These are phyloP conservation scores for Teinopalpus imperialis DNA, from an alignment of 2,888 invertebrate species.

Conservation along the genomic window DNA sequence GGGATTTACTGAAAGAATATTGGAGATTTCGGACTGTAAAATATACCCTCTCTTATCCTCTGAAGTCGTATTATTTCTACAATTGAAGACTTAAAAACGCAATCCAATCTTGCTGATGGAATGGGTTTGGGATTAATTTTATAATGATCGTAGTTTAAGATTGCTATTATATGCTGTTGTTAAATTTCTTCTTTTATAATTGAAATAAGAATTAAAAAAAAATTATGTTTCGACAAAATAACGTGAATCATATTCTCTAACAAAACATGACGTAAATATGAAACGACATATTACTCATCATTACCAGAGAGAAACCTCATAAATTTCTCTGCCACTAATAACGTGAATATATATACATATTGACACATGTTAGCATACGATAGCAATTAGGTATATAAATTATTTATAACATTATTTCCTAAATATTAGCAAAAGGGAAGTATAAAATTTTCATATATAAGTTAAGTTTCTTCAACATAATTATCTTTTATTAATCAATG, in stretches of 20 bases:
- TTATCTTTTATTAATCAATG: too few relatives aligned
- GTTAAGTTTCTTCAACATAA: too few relatives aligned
- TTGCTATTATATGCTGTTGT: background rate
- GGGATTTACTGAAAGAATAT: conserved; percentile 8
- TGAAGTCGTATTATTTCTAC: conserved; percentile 7
- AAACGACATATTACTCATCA: background rate
- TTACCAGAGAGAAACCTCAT: background rate
- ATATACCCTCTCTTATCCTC: conserved; percentile 7
- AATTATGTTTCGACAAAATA: background rate
- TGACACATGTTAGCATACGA: too few relatives aligned
- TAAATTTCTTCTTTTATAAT: too few relatives aligned
- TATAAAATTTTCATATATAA: too few relatives aligned
- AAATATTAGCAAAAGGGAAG: too few relatives aligned
- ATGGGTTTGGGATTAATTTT: conserved; percentile 15
- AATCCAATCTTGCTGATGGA: conserved; percentile 21
- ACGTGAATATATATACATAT: too few relatives aligned
- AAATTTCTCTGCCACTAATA: background rate
- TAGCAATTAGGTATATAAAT: too few relatives aligned
- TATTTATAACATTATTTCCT: too few relatives aligned
- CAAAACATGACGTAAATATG: too few relatives aligned
- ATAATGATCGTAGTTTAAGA: conserved; percentile 9
- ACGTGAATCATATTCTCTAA: too few relatives aligned
- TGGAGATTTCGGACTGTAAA: conserved; percentile 5
- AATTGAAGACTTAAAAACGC: conserved; percentile 24
- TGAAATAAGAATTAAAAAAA: background rate